These are phyloP conservation scores for Onchidella celtica DNA, from an alignment of 2,888 invertebrate genomes.

Conservation along the genomic window DNA sequence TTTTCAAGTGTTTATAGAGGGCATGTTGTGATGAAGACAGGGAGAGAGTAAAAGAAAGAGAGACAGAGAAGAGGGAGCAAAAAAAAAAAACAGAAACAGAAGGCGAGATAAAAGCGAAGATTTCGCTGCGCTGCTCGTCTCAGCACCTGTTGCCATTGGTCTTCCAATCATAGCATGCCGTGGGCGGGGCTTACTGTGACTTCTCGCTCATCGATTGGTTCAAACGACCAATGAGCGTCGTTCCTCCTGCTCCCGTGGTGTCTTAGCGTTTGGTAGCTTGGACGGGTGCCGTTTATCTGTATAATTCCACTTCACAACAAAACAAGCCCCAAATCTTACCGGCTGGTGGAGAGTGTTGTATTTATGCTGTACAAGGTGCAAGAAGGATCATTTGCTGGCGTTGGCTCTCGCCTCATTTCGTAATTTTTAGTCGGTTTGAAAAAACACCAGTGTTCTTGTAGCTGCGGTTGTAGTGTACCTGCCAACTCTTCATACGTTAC, in stretches of 20 bases:
- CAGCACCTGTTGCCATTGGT: conserved; percentile 34
- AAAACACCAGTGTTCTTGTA: too few relatives aligned
- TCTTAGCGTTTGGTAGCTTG: conserved; percentile 12
- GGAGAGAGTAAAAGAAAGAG: too few relatives aligned
- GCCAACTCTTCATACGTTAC: too few relatives aligned
- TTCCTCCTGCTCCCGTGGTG: conserved; percentile 2
- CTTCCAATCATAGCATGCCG: conserved; percentile 17
- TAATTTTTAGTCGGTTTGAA: too few relatives aligned
- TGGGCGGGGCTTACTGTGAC: conserved; percentile 6
- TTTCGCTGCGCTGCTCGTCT: neutral
- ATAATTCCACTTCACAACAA: neutral
- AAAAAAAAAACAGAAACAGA: neutral
- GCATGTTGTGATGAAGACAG: too few relatives aligned
- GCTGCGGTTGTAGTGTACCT: too few relatives aligned
- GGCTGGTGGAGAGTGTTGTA: too few relatives aligned
- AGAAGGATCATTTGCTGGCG: too few relatives aligned
- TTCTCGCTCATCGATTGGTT: neutral
- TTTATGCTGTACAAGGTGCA: too few relatives aligned
- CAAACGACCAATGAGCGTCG: conserved; percentile 25
- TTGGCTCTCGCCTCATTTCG: too few relatives aligned
- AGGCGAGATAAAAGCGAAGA: neutral
- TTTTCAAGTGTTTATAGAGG: too few relatives aligned
- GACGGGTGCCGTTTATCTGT: conserved; percentile 21
- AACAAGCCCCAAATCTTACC: neutral
- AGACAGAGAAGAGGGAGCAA: neutral